Evolutionary conservation across 2,888 invertebrate genomes (phyloP), one percentile per base, ranked within the genome.

Genomic region (Cordilura impudica): DNA sequence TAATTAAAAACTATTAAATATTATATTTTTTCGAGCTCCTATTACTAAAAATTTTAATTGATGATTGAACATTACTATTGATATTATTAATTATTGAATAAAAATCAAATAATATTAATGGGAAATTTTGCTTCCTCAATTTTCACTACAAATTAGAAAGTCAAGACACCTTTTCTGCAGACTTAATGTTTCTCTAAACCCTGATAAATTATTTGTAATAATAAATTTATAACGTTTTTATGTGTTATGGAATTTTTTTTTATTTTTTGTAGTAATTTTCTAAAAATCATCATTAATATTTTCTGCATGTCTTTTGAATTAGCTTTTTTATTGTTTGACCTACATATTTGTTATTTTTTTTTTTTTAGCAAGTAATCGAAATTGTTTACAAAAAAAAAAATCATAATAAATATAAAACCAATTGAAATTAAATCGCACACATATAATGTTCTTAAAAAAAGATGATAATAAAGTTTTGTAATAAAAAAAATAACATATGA

Each of bases 391-490:
- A 29, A 49, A 7, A 26, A 43, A 54, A 35, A 63, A 16, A 71
- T 63, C 5, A 12, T 51, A 63, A 63, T 51, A 39, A 71, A 74
- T 66, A 45, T 49, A 67, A 71, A 79, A 67, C 31, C 71, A 71
- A 72, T 75, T 67, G 75, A 63, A 71, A 79, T 72, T 61, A 43
- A 72, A 75, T 67, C 56, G 29, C 35, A 21, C 54, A 54, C 26
- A 45, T 26, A 75, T 54, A 74, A 35, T 66, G 56, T 63, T 71
- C 60, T 70, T 49, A 43, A 53, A 19, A 45, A 53, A 26, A 45
- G n/a, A 54, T 10, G 18, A 8, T 5, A 65, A 31, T 3, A 47
- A 31, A 12, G 12, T 2, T 14, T 51, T 16, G 45, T 43, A 18
- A 21, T 26, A 47, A 23, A 49, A 49, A 35, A 26, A 39, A 26